Evolutionary conservation across 2,797 vertebrate species (phyloP), one percentile per base, ranked within the genome.

Genomic region (Etheostoma perlongum): DNA sequence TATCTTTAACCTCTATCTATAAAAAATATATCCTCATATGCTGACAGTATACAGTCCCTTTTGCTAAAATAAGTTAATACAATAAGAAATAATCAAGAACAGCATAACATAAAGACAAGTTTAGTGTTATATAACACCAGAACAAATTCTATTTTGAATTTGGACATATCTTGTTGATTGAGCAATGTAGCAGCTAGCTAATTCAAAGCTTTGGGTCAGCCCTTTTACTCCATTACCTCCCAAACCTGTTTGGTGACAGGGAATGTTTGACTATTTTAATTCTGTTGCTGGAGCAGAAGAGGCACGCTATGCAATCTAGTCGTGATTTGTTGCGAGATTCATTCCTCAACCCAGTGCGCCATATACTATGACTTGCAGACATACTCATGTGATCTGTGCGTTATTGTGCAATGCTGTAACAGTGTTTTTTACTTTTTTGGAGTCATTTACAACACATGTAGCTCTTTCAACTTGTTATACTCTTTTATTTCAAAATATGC

Each of bases 321-420:
- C 49, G 3, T 25, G 8, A 36, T 61, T 44, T 58, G 12, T 64
- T 54, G 21, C 4, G 46, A 42, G 36, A 53, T 55, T 30, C 68
- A 42, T 60, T 78, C n/a, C 21, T 70, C 14, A 52, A 21, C 21
- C 19, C 47, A 11, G 16, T 76, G 58, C 11, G 6, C 11, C 1
- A 58, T 30, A 19, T 58, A 30, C 51, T 59, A 27, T 3, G 55
- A 6, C 19, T 66, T 60, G 40, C 30, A 71, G 33, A 15, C 1
- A 9, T 46, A 59, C 49, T 59, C 13, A 53, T 61, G 23, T 65
- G 48, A 72, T 33, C 16, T 77, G 15, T 59, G 36, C 42, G 23
- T 40, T 19, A 30, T 63, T 55, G 46, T 76, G 63, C 19, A 49
- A n/a, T 67, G 78, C 55, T 9, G 53, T 66, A 18, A 19, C 27